phyloP scores from a whole-genome alignment of 37 sponge, comb jelly and placozoan species.

The Chondrosia reniformis region DNA sequence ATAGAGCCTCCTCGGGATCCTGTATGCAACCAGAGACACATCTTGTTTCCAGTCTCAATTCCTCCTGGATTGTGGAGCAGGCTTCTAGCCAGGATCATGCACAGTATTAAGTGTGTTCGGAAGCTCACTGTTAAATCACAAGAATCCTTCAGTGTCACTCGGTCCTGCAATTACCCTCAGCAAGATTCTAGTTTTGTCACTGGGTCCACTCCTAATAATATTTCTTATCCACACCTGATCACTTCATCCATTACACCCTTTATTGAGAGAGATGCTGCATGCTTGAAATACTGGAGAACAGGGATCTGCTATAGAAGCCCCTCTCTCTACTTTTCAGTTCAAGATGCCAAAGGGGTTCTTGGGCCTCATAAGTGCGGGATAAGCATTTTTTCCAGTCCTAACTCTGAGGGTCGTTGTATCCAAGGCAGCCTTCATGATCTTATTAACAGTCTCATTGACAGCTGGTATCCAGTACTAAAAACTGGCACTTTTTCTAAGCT shows the following conservation, averaged over 20 bases:
- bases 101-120: neutral
- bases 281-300: conserved; percentile 55
- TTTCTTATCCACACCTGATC: neutral
- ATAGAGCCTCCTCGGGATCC: conserved; percentile 9
- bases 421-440: conserved; percentile 43
- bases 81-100: conserved; percentile 54
- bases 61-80: conserved; percentile 78
- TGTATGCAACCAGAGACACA: conserved; percentile 25
- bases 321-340: conserved; percentile 32
- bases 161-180: too few species aligned
- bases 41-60: conserved; percentile 25
- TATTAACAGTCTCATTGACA: conserved; percentile 14
- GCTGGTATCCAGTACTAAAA: conserved; percentile 57
- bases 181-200: neutral
- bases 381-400: conserved; percentile 9
- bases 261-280: neutral
- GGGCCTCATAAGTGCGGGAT: conserved; percentile 7
- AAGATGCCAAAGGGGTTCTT: neutral
- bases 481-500: neutral
- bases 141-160: neutral
- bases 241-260: neutral
- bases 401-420: conserved; percentile 8
- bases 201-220: neutral
- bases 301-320: conserved; percentile 57
- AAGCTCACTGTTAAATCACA: neutral